Evolutionary conservation across 2,113 vertebrate genomes (phyloP).

Genomic region (Aegotheles bennettii): DNA sequence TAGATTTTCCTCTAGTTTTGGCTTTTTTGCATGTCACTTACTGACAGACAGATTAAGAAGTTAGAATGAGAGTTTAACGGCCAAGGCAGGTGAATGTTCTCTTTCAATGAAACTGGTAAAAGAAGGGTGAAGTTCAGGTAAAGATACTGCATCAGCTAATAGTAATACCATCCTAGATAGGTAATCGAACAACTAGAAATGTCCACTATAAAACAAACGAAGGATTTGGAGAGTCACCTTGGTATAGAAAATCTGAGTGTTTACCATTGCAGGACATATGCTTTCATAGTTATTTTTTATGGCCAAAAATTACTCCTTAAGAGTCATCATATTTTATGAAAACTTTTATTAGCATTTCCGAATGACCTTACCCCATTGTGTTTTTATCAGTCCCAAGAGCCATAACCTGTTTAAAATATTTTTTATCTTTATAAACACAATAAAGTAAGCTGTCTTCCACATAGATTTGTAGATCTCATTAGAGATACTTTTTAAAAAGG

Average conservation of each 20-base stretch:
- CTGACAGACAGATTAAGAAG: background rate
- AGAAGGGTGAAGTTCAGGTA: background rate
- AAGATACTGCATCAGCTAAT: background rate
- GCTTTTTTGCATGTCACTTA: background rate
- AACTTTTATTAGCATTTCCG: slow-evolving; percentile 76
- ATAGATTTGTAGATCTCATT: slow-evolving; percentile 75
- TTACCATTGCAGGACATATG: slow-evolving; percentile 28
- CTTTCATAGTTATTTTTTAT: slow-evolving; percentile 59
- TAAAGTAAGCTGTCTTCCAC: slow-evolving; percentile 67
- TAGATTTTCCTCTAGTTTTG: background rate
- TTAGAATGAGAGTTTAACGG: background rate
- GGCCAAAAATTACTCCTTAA: slow-evolving; percentile 56
- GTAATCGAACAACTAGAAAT: slow-evolving; percentile 2
- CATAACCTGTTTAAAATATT: slow-evolving; percentile 71
- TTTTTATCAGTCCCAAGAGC: slow-evolving; percentile 69
- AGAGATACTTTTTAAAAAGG: slow-evolving; percentile 70
- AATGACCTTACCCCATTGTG: slow-evolving; percentile 66
- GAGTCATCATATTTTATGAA: slow-evolving; percentile 68
- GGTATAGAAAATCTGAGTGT: background rate
- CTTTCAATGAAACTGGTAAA: background rate
- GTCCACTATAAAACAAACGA: background rate
- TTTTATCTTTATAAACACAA: slow-evolving; percentile 74
- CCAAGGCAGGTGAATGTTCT: background rate
- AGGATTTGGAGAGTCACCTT: slow-evolving; percentile 21
- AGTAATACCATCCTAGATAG: background rate